phyloP scores from a whole-genome alignment of 2,797 vertebrate genomes.

The Schizopygopsis malacanthus region DNA sequence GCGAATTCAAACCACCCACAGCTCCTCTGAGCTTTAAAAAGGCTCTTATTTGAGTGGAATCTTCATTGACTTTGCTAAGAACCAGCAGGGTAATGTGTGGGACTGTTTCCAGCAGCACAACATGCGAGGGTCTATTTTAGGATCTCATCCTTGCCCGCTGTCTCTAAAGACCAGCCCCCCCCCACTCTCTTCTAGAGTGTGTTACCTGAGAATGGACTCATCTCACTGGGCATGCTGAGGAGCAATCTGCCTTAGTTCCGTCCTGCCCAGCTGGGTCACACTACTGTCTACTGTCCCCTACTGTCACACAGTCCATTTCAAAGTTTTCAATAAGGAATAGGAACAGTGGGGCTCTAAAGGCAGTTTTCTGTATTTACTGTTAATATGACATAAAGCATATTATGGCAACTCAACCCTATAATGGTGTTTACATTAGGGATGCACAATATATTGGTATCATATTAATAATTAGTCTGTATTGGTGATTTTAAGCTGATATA shows the following conservation, averaged over 20 bases:
- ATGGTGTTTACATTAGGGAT: not conserved
- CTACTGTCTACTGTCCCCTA: conserved; percentile 50
- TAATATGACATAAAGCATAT: conserved; percentile 18
- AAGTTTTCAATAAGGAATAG: conserved; percentile 30
- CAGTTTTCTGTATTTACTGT: conserved; percentile 26
- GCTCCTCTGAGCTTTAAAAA: conserved; percentile 27
- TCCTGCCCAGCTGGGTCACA: conserved; percentile 64
- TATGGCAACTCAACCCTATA: not conserved
- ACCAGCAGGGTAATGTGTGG: conserved; percentile 49
- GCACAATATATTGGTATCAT: not conserved
- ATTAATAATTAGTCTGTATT: not conserved
- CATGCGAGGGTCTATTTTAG: conserved; percentile 70
- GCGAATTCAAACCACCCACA: not conserved
- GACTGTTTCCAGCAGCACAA: conserved; percentile 52
- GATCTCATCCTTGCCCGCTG: conserved; percentile 60
- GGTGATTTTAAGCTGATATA: not conserved
- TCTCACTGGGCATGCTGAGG: conserved; percentile 73
- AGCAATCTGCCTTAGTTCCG: conserved; percentile 79
- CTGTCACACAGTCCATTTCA: conserved; percentile 56
- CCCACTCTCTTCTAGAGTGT: conserved; percentile 49
- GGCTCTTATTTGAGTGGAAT: conserved; percentile 33
- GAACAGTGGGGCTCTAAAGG: conserved; percentile 13
- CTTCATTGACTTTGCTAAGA: conserved; percentile 44
- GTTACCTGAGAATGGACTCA: conserved; percentile 69
- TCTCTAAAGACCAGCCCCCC: conserved; percentile 55